These are phyloP conservation scores for Chloromyia formosa DNA, from an alignment of 2,888 invertebrate species.

Conservation along the genomic window DNA sequence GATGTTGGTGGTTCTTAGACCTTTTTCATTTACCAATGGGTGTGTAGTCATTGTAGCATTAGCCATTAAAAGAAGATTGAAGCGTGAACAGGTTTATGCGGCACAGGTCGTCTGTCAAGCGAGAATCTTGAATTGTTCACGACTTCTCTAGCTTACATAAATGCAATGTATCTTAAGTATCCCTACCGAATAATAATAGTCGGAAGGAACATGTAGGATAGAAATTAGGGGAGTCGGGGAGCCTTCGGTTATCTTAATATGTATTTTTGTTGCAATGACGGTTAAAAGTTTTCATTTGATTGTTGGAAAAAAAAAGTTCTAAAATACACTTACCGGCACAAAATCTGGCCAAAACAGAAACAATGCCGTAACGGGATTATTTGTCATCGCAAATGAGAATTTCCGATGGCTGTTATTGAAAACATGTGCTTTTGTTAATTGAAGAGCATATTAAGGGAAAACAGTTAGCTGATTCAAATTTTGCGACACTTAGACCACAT, in stretches of 20 bases:
- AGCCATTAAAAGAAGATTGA: slow-evolving; percentile 12
- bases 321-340: too few species aligned
- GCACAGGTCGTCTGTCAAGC: slow-evolving; percentile 27
- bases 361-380: too few species aligned
- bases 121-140: not conserved
- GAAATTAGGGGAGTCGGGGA: slow-evolving; percentile 1
- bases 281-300: not conserved
- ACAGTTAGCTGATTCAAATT: too few species aligned
- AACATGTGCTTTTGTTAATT: too few species aligned
- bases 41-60: not conserved
- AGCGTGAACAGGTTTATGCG: slow-evolving; percentile 38
- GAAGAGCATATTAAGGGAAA: too few species aligned
- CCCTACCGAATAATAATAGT: slow-evolving; percentile 16
- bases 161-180: not conserved
- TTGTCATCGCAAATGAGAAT: too few species aligned
- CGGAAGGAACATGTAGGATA: slow-evolving; percentile 21
- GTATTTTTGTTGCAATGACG: not conserved
- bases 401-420: too few species aligned
- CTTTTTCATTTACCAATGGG: not conserved
- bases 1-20: not conserved
- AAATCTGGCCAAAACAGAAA: too few species aligned
- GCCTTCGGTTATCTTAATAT: not conserved
- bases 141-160: not conserved
- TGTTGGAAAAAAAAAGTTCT: too few species aligned
- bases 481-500: too few species aligned